phyloP scores from a whole-genome alignment of 1,140 invertebrate species.

The Latrodectus geometricus region DNA sequence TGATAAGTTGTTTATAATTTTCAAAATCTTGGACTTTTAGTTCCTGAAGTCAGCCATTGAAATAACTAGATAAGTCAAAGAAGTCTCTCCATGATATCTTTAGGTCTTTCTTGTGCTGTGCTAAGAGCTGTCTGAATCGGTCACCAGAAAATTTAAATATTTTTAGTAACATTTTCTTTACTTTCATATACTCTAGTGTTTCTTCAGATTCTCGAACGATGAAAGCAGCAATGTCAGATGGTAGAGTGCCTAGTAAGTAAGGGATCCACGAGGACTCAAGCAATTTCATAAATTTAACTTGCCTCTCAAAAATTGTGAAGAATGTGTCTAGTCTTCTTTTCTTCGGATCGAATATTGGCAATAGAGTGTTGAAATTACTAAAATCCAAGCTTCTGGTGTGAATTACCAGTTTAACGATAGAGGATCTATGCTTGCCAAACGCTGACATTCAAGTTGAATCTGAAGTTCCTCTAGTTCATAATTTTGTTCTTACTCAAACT shows the following conservation, averaged over 20 bases:
- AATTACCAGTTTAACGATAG: too few species aligned
- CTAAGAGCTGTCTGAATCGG: neutral
- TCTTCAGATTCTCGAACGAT: neutral
- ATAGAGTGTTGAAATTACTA: too few species aligned
- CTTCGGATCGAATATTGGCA: neutral
- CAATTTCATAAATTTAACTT: neutral
- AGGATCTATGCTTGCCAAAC: too few species aligned
- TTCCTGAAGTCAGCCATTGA: neutral
- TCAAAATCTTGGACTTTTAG: neutral
- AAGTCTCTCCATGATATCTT: neutral
- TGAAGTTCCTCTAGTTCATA: too few species aligned
- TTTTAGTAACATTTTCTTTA: constrained; percentile 4
- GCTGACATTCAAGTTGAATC: too few species aligned
- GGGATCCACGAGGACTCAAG: neutral
- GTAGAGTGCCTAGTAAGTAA: neutral
- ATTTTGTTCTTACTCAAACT: too few species aligned
- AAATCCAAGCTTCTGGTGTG: too few species aligned
- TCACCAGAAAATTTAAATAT: neutral
- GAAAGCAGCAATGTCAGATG: too few species aligned
- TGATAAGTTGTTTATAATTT: neutral
- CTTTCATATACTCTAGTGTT: neutral
- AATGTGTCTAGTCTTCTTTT: neutral
- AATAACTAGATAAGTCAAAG: constrained; percentile 7
- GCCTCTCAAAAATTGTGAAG: neutral
- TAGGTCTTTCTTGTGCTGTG: neutral